Percentiles rank a stretch among this genome's conserved stretches.
These are phyloP conservation scores for Ethmia dodecea DNA, from an alignment of 2,888 invertebrate species.

Conservation along the genomic window DNA sequence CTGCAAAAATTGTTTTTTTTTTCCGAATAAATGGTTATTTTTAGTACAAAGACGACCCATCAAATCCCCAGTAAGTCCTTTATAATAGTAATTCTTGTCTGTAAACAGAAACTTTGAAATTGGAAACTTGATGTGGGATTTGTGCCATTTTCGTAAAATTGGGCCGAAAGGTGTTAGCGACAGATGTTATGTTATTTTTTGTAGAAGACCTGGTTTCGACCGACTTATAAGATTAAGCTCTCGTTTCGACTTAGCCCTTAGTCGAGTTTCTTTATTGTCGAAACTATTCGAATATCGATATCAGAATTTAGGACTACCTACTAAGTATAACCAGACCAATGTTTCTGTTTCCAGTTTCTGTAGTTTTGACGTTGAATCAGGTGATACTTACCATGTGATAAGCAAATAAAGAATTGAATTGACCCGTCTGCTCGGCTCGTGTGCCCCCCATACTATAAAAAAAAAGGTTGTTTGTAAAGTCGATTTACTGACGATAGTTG, in stretches of 20 bases:
- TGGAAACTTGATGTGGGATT: slow-evolving; percentile 12
- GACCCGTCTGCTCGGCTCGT: too few species aligned
- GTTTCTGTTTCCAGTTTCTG: too few species aligned
- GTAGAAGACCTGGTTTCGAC: not conserved
- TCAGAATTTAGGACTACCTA: too few species aligned
- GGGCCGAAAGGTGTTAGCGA: not conserved
- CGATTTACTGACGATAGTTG: too few species aligned
- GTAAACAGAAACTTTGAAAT: slow-evolving; percentile 12
- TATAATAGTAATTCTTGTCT: slow-evolving; percentile 11
- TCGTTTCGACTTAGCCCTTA: not conserved
- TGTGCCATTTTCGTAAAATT: slow-evolving; percentile 7
- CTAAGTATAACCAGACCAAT: too few species aligned
- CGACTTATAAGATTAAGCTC: not conserved
- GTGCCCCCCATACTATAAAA: too few species aligned
- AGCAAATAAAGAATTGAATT: too few species aligned
- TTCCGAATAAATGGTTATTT: too few species aligned
- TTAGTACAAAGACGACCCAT: slow-evolving; percentile 13
- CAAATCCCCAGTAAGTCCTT: slow-evolving; percentile 18
- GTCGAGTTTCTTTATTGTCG: not conserved
- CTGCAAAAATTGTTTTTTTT: too few species aligned
- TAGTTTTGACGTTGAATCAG: too few species aligned
- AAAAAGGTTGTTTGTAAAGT: too few species aligned
- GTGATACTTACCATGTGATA: too few species aligned
- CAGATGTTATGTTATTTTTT: slow-evolving; percentile 3
- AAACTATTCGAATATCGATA: not conserved